Conservation (phyloP, 2,797 vertebrate genomes). For the Denticeps clupeoides region DNA sequence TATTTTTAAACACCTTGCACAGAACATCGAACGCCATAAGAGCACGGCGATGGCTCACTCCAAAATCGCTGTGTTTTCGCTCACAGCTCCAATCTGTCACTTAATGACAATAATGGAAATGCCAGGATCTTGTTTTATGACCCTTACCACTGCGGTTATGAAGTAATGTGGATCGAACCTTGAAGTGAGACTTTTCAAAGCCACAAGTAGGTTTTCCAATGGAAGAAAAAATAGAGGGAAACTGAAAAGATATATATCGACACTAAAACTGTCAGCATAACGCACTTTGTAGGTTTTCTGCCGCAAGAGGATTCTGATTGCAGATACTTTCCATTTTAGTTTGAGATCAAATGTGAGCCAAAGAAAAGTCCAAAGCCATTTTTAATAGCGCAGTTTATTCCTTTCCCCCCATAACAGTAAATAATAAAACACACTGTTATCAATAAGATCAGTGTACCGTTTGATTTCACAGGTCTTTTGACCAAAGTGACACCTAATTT, state of each 20-base stretch:
- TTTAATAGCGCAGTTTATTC: no score
- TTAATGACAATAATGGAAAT: conserved; percentile 37
- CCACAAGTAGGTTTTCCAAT: conserved; percentile 28
- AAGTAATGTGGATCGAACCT: conserved; percentile 43
- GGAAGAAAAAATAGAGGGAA: conserved; percentile 21
- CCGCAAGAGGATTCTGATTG: conserved; percentile 10
- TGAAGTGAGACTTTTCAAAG: conserved; percentile 20
- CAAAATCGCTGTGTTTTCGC: conserved; percentile 11
- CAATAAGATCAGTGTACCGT: no score
- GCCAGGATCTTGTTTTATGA: conserved; percentile 31
- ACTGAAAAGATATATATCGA: conserved; percentile 30
- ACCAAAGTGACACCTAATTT: no score
- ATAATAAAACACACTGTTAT: no score
- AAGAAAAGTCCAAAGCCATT: background rate
- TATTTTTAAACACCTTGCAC: no score
- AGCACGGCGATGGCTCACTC: conserved; percentile 3
- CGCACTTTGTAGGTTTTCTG: conserved; percentile 17
- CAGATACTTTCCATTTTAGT: conserved; percentile 27
- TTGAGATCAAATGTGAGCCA: conserved; percentile 4
- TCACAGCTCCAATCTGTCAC: conserved; percentile 21
- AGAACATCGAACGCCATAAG: no score
- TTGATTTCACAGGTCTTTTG: no score
- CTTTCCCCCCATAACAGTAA: no score
- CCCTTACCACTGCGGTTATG: conserved; percentile 30
- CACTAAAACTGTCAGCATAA: conserved; percentile 26